A percentile compares a stretch with the other conserved stretches of the same genome.
Conservation (phyloP, 2,113 vertebrate species). For the Engystomops pustulosus region DNA sequence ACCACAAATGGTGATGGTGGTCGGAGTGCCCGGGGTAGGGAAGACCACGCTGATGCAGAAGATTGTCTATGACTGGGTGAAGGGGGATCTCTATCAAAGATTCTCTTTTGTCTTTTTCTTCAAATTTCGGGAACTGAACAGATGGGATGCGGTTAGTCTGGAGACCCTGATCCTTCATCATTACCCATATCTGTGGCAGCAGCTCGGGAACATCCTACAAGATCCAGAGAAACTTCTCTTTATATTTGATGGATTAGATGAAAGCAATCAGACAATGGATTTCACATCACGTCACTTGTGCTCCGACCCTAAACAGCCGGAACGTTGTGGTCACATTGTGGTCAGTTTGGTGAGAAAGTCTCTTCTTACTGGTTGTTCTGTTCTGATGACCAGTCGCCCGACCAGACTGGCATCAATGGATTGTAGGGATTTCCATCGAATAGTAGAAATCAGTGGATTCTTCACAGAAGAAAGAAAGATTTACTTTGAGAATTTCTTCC, state of each 20-base stretch:
- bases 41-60: slow-evolving; percentile 72
- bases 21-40: slow-evolving; percentile 72
- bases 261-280: slow-evolving; percentile 61
- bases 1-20: slow-evolving; percentile 61
- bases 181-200: slow-evolving; percentile 43
- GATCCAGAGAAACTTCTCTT: slow-evolving; percentile 69
- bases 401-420: slow-evolving; percentile 39
- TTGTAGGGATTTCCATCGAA: slow-evolving; percentile 20
- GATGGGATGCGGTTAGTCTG: slow-evolving; percentile 53
- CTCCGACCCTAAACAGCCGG: slow-evolving; percentile 57
- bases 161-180: slow-evolving; percentile 63
- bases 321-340: slow-evolving; percentile 64
- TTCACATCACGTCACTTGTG: slow-evolving; percentile 57
- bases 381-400: slow-evolving; percentile 67
- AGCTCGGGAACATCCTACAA: slow-evolving; percentile 59
- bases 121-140: slow-evolving; percentile 62
- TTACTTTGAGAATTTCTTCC: slow-evolving; percentile 68
- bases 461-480: slow-evolving; percentile 66
- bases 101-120: slow-evolving; percentile 63
- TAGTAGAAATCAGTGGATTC: slow-evolving; percentile 70
- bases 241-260: slow-evolving; percentile 74
- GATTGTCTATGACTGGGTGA: slow-evolving; percentile 60
- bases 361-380: slow-evolving; percentile 68
- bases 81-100: slow-evolving; percentile 12
- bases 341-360: slow-evolving; percentile 69